A percentile compares a stretch with the other conserved stretches of the same genome.
phyloP scores from a whole-genome alignment of 2,888 invertebrate genomes.

The Erpobdella octoculata region DNA sequence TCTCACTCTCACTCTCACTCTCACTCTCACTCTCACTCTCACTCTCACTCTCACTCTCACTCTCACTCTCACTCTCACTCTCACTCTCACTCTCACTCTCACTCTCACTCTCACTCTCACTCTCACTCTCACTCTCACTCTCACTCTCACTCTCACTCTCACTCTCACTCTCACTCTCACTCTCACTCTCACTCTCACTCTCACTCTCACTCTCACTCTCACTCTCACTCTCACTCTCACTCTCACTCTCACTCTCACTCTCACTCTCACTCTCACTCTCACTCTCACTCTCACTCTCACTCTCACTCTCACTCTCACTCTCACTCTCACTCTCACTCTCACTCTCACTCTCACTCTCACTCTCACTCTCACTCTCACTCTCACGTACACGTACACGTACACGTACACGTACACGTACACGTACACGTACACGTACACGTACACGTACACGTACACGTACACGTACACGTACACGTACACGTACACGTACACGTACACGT shows the following conservation, averaged over 20 bases:
- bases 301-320: not conserved
- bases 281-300: not conserved
- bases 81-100: not conserved
- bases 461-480: too few species aligned
- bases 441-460: too few species aligned
- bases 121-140: not conserved
- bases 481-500: not conserved
- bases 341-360: constrained; percentile 29
- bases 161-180: not conserved
- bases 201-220: not conserved
- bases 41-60: not conserved
- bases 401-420: constrained; percentile 30
- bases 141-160: not conserved
- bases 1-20: not conserved
- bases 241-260: not conserved
- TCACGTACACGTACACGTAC: constrained; percentile 28
- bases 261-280: not conserved
- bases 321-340: constrained; percentile 30
- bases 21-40: not conserved
- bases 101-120: not conserved
- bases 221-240: not conserved
- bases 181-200: not conserved
- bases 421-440: constrained; percentile 30
- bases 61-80: not conserved
- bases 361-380: constrained; percentile 31